Evolutionary conservation across 2,113 vertebrate species (phyloP).

Genomic region (Larimichthys polyactis): DNA sequence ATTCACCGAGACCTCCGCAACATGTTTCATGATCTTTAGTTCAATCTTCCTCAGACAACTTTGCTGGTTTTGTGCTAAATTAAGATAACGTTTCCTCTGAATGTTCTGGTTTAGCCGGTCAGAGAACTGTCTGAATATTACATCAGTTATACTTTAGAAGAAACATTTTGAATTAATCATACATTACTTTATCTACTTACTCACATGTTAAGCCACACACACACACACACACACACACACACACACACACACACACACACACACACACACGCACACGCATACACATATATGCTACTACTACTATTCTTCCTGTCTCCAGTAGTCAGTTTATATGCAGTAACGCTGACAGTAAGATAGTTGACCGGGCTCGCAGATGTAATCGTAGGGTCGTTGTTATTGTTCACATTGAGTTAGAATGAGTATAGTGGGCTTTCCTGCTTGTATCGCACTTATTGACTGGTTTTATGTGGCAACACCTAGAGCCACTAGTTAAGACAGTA

Average conservation of each 20-base stretch:
- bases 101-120: slow-evolving; percentile 10
- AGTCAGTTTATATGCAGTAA: slow-evolving; percentile 61
- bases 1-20: slow-evolving; percentile 19
- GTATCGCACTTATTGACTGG: neutral
- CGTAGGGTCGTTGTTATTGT: slow-evolving; percentile 14
- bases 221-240: slow-evolving; percentile 23
- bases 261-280: slow-evolving; percentile 10
- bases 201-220: slow-evolving; percentile 1
- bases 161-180: slow-evolving; percentile 27
- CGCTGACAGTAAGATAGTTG: slow-evolving; percentile 22
- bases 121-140: slow-evolving; percentile 30
- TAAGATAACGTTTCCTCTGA: slow-evolving; percentile 8
- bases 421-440: neutral
- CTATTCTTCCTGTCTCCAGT: slow-evolving; percentile 29
- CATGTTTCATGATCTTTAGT: slow-evolving; percentile 28
- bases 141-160: slow-evolving; percentile 32
- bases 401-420: slow-evolving; percentile 36
- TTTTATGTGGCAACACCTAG: slow-evolving; percentile 13
- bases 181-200: slow-evolving; percentile 26
- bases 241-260: neutral
- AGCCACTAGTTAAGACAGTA: neutral
- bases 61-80: slow-evolving; percentile 17
- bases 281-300: slow-evolving; percentile 2
- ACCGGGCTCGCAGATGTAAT: slow-evolving; percentile 33
- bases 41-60: slow-evolving; percentile 1